Base-by-base conservation (phyloP, 2,888 invertebrate species). In the Dione juno region DNA sequence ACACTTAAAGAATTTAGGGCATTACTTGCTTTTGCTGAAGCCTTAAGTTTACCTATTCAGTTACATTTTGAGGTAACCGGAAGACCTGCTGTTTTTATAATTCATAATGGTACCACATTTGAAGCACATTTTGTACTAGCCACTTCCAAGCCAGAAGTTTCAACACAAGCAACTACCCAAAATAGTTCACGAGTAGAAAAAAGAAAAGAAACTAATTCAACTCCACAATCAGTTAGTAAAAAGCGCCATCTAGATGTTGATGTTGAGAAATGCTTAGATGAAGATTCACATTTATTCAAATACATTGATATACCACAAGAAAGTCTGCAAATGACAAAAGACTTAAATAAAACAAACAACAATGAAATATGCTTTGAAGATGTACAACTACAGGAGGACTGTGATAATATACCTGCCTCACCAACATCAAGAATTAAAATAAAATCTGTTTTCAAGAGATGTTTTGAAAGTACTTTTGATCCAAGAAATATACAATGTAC, bases 1-100 rank as follows among this genome's bases (percentile, higher is more conserved):
- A 96, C 97, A 74, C 88, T 98, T 66, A 97, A 97, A 85, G 98
- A 98, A 82, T 95, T 98, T 69, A 92, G 96, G 83, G 97, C 98
- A 1, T 94, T 97, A 16, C 87, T 98, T 28, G 89, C 94, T 35
- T 97, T 98, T 89, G 96, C 97, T 0, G 98, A 98, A 86, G 93
- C 94, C 1, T 92, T 96, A 10, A 95, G 94, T 79, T 89, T 96
- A 67, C 95, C 96, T 66, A 80, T 98, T 6, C 94, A 94, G 58
- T 83, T 97, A 53, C 94, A 95, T 81, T 98, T 98, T 90, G 96
- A 97, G 83, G 94, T 93, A 48, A 95, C 96, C 65, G 98, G 98
- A 78, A 95, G 95, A 77, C 98, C 98, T 7, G 94, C 96, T 5
- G 94, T 97, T 45, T 95, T 97, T 75, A 94, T 96, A 75, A 92